Base-by-base conservation (phyloP, 2,113 vertebrate genomes). In the Eclectus roratus region DNA sequence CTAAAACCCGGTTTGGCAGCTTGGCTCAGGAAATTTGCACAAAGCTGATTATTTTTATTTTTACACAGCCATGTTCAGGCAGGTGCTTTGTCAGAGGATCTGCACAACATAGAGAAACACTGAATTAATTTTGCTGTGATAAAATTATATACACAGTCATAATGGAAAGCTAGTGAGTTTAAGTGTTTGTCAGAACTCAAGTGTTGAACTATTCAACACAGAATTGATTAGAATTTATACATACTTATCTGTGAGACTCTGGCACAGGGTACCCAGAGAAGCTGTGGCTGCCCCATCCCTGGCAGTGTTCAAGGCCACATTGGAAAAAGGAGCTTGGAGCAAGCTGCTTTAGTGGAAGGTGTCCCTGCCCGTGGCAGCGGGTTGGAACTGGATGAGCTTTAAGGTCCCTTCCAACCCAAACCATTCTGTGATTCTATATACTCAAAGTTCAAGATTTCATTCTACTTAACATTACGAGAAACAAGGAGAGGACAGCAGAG, bases 11-110 rank as follows among this genome's bases (percentile, higher is more conserved):
- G 7, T 46, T 94, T 91, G 58, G 69, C 90, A 95, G 68, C 49
- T 90, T 85, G 41, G 70, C 80, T 92, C 66, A 72, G 84, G 61
- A 82, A 82, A 82, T 85, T 89, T 91, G 65, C 86, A 85, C 74
- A 82, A 58, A 86, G 78, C 35, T 46, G 76, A 90, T 91, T 65
- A 86, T 79, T 91, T 95, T 94, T 90, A 82, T 85, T 96, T 92
- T 91, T 76, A 80, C 50, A 80, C 31, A 88, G 43, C 43, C 58
- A 17, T 68, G 43, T 55, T 93, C 74, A 77, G 39, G 72, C 55
- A 23, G 83, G 72, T 1, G 0, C 49, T 94, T 84, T 90, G 80
- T 92, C 90, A 93, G 77, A 69, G n/a, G 91, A 78, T 17, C 25
- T 61, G 70, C 52, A 71, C 69, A 64, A 68, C 2, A 25, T 33